These are phyloP conservation scores for Hylomyscus alleni DNA, from an alignment of 2,797 vertebrate species.

Conservation along the genomic window DNA sequence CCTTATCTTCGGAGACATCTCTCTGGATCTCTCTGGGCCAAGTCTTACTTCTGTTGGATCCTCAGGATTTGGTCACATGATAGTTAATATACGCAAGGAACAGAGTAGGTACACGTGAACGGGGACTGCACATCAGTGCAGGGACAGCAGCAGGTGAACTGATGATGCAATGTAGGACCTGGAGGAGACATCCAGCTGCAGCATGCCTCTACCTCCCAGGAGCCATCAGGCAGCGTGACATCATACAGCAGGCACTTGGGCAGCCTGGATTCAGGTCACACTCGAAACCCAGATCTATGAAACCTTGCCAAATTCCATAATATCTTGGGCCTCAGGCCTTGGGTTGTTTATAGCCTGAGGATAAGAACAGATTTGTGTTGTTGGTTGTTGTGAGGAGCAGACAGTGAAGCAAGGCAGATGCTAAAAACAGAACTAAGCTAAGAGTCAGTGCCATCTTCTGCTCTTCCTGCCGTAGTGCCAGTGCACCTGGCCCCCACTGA, in stretches of 20 bases:
- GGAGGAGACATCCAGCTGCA: too few species aligned
- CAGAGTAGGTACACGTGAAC: not conserved
- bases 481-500: not conserved
- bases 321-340: not conserved
- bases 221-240: rapidly evolving
- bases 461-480: not conserved
- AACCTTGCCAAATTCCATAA: not conserved
- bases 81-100: not conserved
- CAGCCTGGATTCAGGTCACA: not conserved
- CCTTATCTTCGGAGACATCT: not conserved
- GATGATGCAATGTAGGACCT: not conserved
- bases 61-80: not conserved
- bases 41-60: not conserved
- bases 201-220: not conserved
- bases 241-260: not conserved
- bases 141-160: not conserved
- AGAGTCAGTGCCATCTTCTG: not conserved
- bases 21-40: not conserved
- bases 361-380: not conserved
- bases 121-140: not conserved
- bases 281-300: not conserved
- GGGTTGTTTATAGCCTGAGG: not conserved
- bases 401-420: not conserved
- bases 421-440: not conserved
- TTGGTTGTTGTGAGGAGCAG: not conserved